Evolutionary conservation across 2,888 invertebrate species (phyloP), one percentile per base, ranked within the genome.

Genomic region (Ectemnius cavifrons): DNA sequence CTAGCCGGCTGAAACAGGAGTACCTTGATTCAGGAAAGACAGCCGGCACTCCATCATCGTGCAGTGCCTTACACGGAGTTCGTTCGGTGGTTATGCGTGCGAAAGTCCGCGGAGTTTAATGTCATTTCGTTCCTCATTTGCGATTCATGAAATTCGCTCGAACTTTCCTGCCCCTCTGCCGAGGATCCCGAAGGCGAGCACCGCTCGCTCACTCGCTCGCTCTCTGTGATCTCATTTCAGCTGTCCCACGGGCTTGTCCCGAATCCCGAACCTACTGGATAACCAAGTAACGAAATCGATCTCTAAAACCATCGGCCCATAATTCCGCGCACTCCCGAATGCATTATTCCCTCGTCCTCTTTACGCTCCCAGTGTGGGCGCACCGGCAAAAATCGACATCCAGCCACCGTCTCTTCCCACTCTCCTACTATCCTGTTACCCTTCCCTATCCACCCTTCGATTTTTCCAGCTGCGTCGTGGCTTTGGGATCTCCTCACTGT

Each of bases 101-200:
- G 76, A 84, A 86, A 79, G 78, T 81, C 84, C 74, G 77, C 76
- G 78, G 37, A 78, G 82, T 81, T 86, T 81, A 83, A 86, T 84
- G 82, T 81, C 84, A 86, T 85, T 81, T 86, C 82, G 81, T 77
- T 70, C 71, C 81, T 86, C 86, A 86, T 86, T 86, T 85, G 84
- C 75, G 82, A 87, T 87, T 87, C 86, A 86, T 86, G 85, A 86
- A 87, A 83, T 81, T 84, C 84, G 71, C 73, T 65, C 71, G 66
- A 83, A 83, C 84, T 83, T 83, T 84, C 82, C 66, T 77, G 66
- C 45, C 60, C 74, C 75, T 66, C 37, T 66, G 65, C 47, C 63
- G 37, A 70, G 63, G 56, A 63, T 63, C 77, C 69, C 67, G 77
- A 78, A 84, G 83, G 79, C 79, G 73, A 80, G 74, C 70, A 75